Evolutionary conservation across 2,888 invertebrate genomes (phyloP).

Genomic region (Dryocosmus kuriphilus): DNA sequence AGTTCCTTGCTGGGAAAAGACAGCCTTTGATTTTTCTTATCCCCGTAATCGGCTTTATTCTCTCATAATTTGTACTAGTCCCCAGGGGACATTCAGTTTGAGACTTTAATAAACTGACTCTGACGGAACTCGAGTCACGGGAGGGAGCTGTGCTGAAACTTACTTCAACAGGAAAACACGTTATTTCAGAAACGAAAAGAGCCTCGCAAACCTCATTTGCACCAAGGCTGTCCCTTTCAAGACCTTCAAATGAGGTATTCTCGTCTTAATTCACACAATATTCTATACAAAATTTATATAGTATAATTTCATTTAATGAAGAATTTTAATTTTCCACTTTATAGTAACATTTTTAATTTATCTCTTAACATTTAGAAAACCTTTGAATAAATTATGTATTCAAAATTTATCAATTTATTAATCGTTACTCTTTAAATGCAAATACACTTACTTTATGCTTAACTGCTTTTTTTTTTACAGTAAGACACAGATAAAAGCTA

Average conservation of each 20-base stretch:
- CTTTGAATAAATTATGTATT: too few species aligned
- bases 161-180: conserved; percentile 59
- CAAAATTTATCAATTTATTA: too few species aligned
- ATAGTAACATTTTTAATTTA: too few species aligned
- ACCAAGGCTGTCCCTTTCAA: conserved; percentile 18
- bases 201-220: conserved; percentile 34
- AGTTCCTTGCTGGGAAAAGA: conserved; percentile 12
- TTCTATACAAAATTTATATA: conserved; percentile 4
- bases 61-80: conserved; percentile 59
- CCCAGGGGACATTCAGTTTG: conserved; percentile 49
- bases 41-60: conserved; percentile 58
- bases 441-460: too few species aligned
- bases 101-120: conserved; percentile 62
- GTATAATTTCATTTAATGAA: too few species aligned
- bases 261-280: not conserved
- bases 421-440: too few species aligned
- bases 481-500: too few species aligned
- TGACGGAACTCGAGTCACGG: conserved; percentile 52
- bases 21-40: conserved; percentile 48
- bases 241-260: conserved; percentile 36
- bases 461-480: too few species aligned
- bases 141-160: conserved; percentile 50
- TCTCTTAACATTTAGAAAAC: too few species aligned
- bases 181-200: conserved; percentile 54
- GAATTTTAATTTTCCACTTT: not conserved